A percentile compares a stretch with the other conserved stretches of the same genome.
These are phyloP conservation scores for Chelon auratus DNA, from an alignment of 2,797 vertebrate species.

Conservation along the genomic window DNA sequence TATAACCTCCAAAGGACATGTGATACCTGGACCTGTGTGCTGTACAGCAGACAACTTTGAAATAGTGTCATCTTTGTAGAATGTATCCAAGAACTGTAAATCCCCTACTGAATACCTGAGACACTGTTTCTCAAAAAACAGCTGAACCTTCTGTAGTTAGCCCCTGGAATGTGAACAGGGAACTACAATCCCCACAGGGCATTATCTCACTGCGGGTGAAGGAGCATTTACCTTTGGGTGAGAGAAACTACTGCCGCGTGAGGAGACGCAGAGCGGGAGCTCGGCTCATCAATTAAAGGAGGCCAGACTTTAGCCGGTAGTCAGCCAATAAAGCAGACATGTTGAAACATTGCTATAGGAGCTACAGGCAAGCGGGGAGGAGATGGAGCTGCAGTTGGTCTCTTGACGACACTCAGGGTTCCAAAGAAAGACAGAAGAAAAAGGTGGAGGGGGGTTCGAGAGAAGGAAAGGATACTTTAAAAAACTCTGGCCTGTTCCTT, in stretches of 20 bases:
- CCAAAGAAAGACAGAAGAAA: constrained; percentile 7
- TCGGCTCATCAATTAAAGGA: constrained; percentile 54
- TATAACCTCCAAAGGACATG: too few species aligned
- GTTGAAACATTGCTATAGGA: constrained; percentile 42
- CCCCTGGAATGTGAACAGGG: constrained; percentile 44
- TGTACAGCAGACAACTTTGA: background rate
- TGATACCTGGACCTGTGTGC: background rate
- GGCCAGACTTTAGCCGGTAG: constrained; percentile 46
- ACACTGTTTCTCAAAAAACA: constrained; percentile 2
- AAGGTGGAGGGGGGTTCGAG: background rate
- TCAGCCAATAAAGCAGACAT: constrained; percentile 39
- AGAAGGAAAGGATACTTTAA: constrained; percentile 43
- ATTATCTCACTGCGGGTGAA: constrained; percentile 46
- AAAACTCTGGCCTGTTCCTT: constrained; percentile 52
- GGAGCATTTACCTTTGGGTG: constrained; percentile 44
- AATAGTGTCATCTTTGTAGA: background rate
- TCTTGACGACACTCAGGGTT: constrained; percentile 11
- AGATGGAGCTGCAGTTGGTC: constrained; percentile 37
- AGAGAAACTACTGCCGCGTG: constrained; percentile 53
- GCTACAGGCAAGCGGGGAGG: constrained; percentile 17
- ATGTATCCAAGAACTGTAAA: background rate
- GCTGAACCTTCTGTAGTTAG: constrained; percentile 3
- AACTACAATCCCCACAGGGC: constrained; percentile 29
- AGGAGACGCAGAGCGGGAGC: constrained; percentile 53
- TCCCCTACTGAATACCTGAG: background rate